Evolutionary conservation across 1,140 invertebrate genomes (phyloP).

Genomic region (Conopomorpha cramerella): DNA sequence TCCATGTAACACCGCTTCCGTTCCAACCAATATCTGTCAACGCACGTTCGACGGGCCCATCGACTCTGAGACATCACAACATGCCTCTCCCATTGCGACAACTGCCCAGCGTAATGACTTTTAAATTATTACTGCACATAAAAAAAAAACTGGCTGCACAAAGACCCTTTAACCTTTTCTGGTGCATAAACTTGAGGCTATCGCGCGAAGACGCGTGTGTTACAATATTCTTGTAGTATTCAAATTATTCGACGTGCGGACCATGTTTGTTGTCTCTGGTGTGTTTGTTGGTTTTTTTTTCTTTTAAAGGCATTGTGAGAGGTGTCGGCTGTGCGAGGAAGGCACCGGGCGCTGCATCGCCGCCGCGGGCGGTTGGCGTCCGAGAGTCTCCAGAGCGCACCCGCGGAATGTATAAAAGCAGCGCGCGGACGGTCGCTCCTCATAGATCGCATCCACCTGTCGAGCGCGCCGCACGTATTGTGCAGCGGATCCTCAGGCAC

Average conservation of each 20-base stretch:
- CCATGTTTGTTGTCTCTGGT: no score
- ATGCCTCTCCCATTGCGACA: slow-evolving; percentile 56
- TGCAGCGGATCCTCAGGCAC: slow-evolving; percentile 44
- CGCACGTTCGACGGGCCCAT: slow-evolving; percentile 53
- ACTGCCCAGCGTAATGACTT: slow-evolving; percentile 48
- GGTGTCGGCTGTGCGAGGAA: neutral
- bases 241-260: no score
- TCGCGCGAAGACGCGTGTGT: slow-evolving; percentile 12
- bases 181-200: slow-evolving; percentile 34
- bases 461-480: slow-evolving; percentile 42
- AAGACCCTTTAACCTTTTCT: slow-evolving; percentile 43
- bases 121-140: slow-evolving; percentile 55
- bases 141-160: slow-evolving; percentile 47
- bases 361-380: slow-evolving; percentile 27
- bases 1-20: slow-evolving; percentile 52
- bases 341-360: slow-evolving; percentile 11
- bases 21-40: slow-evolving; percentile 54
- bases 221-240: no score
- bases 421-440: slow-evolving; percentile 12
- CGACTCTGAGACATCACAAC: slow-evolving; percentile 50
- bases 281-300: no score
- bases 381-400: slow-evolving; percentile 38
- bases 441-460: slow-evolving; percentile 39
- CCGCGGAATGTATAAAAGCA: slow-evolving; percentile 31
- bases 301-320: no score